Percentiles rank a stretch among this genome's conserved stretches.
phyloP scores from a whole-genome alignment of 2,797 vertebrate genomes.

The Tragelaphus eurycerus region DNA sequence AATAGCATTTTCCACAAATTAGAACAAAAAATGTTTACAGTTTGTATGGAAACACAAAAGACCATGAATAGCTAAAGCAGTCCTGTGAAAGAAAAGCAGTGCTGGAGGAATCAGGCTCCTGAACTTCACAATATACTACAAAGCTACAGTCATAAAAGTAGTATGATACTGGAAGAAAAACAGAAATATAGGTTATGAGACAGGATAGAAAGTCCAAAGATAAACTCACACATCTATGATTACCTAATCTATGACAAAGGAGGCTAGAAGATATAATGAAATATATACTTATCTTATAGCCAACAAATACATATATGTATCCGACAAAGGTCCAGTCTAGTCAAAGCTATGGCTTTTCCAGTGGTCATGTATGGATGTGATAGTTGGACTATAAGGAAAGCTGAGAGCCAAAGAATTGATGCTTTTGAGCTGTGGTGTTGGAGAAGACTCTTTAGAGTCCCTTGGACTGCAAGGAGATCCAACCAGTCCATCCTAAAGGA shows the following conservation, averaged over 20 bases:
- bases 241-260: not conserved
- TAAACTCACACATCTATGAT: not conserved
- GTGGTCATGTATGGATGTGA: not conserved
- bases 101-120: not conserved
- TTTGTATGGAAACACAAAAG: not conserved
- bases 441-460: not conserved
- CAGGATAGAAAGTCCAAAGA: not conserved
- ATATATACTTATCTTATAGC: not conserved
- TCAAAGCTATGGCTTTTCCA: not conserved
- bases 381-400: not conserved
- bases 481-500: not conserved
- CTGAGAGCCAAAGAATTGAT: fast-evolving
- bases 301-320: not conserved
- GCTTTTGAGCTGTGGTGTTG: not conserved
- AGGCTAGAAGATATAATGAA: not conserved
- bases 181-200: not conserved
- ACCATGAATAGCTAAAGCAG: not conserved
- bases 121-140: not conserved
- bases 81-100: not conserved
- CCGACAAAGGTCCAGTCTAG: fast-evolving
- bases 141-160: not conserved
- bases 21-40: not conserved
- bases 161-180: not conserved
- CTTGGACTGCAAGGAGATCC: not conserved
- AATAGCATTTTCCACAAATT: not conserved